A percentile compares a stretch with the other conserved stretches of the same genome.
Conservation (phyloP, 1,140 invertebrate species). For the Drosophila novamexicana region DNA sequence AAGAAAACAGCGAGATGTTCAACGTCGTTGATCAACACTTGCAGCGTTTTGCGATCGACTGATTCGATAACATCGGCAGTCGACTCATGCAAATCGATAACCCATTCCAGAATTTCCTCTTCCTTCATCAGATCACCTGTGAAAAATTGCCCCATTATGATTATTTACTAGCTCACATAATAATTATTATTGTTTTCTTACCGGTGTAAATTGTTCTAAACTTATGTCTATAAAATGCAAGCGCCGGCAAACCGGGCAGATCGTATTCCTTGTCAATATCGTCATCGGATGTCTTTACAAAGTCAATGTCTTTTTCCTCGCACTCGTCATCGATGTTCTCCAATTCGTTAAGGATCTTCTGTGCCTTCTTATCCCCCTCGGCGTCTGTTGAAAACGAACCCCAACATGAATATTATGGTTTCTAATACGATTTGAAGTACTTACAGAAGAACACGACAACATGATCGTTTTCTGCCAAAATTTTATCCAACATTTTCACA, state of each 20-base stretch:
- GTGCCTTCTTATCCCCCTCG: slow-evolving; percentile 95
- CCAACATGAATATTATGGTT: not conserved
- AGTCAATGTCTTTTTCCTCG: slow-evolving; percentile 95
- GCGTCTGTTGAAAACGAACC: slow-evolving; percentile 87
- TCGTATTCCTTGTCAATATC: slow-evolving; percentile 95
- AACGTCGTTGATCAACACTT: slow-evolving; percentile 94
- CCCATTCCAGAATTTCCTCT: slow-evolving; percentile 95
- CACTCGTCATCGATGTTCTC: slow-evolving; percentile 98
- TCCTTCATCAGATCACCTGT: slow-evolving; percentile 94
- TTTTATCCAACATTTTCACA: slow-evolving; percentile 95
- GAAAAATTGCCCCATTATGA: not conserved
- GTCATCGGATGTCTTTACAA: slow-evolving; percentile 96
- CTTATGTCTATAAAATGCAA: slow-evolving; percentile 95
- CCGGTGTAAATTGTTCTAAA: slow-evolving; percentile 94
- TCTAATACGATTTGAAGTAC: slow-evolving; percentile 76
- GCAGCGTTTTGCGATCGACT: slow-evolving; percentile 95
- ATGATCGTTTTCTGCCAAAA: slow-evolving; percentile 94
- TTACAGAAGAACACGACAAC: slow-evolving; percentile 97
- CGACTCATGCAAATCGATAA: slow-evolving; percentile 92
- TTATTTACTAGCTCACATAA: slow-evolving; percentile 52
- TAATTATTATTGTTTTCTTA: slow-evolving; percentile 7
- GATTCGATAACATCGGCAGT: slow-evolving; percentile 95
- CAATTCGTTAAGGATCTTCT: slow-evolving; percentile 94
- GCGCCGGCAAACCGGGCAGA: slow-evolving; percentile 91
- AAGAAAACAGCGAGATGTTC: slow-evolving; percentile 97